These are phyloP conservation scores for Colletes gigas DNA, from an alignment of 1,140 invertebrate genomes.

Conservation along the genomic window DNA sequence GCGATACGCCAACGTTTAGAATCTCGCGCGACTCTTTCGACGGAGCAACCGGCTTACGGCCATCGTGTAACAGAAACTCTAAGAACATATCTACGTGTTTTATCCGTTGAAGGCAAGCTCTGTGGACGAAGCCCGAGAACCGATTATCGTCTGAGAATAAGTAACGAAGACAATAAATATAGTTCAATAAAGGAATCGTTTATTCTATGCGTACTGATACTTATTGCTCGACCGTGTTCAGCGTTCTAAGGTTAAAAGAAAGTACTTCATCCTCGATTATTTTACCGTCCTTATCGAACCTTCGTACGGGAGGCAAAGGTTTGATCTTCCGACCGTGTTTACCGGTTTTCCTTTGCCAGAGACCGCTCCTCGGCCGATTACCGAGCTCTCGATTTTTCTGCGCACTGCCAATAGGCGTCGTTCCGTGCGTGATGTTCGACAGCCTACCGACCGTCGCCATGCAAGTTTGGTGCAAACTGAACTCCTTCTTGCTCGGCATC, in stretches of 20 bases:
- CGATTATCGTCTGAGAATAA: not conserved
- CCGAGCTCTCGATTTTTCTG: constrained; percentile 92
- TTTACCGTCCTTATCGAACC: accelerated
- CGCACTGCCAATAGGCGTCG: constrained; percentile 90
- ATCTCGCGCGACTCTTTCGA: not conserved
- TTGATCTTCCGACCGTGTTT: constrained; percentile 93
- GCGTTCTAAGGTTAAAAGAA: accelerated
- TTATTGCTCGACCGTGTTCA: not conserved
- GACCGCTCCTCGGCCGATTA: constrained; percentile 93
- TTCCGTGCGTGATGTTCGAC: constrained; percentile 89
- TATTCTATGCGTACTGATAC: not conserved
- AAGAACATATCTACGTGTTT: not conserved
- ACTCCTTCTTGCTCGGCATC: constrained; percentile 91
- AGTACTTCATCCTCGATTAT: no score
- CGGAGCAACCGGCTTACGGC: no score
- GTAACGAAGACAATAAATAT: constrained; percentile 38
- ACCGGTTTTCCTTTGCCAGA: constrained; percentile 96
- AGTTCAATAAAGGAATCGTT: constrained; percentile 22
- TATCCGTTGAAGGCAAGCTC: not conserved
- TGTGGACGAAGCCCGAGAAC: not conserved
- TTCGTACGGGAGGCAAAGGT: constrained; percentile 82
- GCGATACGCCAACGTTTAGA: not conserved
- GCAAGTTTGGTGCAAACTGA: constrained; percentile 90
- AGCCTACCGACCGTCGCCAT: constrained; percentile 96
- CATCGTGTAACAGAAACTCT: not conserved